Percentiles rank a stretch among this genome's conserved stretches.
Conservation (phyloP, 2,113 vertebrate genomes). For the cattle (Bos taurus) region ARS-UCD2.0 NC_037339.1:69768001-69768500, state of each 20-base stretch:
- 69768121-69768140: neutral
- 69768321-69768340: neutral
- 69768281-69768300: neutral
- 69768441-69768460: neutral
- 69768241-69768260: neutral
- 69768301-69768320: neutral
- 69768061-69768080: neutral
- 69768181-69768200: neutral
- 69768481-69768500: neutral
- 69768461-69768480: neutral
- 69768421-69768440: neutral
- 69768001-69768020: neutral
- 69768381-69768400: neutral
- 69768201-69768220: neutral
- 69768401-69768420: neutral
- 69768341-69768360: neutral
- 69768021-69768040: neutral
- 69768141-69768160: neutral
- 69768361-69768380: neutral
- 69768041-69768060: neutral
- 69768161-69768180: neutral
- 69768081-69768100: neutral
- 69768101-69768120: neutral
- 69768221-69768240: neutral
- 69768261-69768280: neutral